Conservation (phyloP, 2,113 vertebrate species). For the Alethe castanea region DNA sequence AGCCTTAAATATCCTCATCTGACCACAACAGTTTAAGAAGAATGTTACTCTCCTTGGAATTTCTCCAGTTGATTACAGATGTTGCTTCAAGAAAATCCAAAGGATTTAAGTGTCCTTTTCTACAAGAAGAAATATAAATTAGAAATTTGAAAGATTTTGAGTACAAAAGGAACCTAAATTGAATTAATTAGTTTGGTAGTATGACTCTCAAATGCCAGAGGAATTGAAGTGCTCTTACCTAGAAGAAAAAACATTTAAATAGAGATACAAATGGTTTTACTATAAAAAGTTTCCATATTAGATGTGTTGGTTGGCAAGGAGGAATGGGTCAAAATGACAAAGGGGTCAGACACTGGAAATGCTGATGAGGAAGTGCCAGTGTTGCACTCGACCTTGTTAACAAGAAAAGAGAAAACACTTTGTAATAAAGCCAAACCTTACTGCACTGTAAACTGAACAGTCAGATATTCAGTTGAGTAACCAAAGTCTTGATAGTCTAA, state of each 20-base stretch:
- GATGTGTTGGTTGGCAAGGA: not conserved
- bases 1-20: not conserved
- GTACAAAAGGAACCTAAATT: not conserved
- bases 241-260: not conserved
- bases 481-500: not conserved
- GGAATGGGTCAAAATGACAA: not conserved
- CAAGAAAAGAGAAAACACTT: not conserved
- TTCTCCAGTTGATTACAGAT: not conserved
- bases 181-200: not conserved
- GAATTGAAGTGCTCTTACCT: not conserved
- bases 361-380: not conserved
- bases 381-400: not conserved
- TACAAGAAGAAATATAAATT: not conserved
- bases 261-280: not conserved
- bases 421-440: not conserved
- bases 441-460: not conserved
- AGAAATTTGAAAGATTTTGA: not conserved
- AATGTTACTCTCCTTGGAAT: not conserved
- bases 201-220: not conserved
- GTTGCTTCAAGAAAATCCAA: not conserved
- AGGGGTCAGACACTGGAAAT: not conserved
- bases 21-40: not conserved
- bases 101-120: not conserved
- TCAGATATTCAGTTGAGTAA: not conserved
- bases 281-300: not conserved